phyloP scores from a whole-genome alignment of 1,140 invertebrate genomes.

The Branchinecta lindahli region DNA sequence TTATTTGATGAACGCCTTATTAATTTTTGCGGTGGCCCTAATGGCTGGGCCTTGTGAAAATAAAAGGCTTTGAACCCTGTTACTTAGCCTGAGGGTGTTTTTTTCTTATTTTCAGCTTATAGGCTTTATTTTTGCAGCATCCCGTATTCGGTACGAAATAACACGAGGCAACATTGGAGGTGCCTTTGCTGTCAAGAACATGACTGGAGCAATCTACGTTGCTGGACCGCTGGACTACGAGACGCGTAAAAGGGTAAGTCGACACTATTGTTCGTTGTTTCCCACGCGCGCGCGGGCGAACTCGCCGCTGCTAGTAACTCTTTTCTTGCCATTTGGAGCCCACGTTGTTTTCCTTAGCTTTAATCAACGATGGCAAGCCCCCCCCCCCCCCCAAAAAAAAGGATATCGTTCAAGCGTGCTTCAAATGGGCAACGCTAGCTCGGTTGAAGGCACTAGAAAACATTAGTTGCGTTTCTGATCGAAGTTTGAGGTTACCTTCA shows the following conservation, averaged over 20 bases:
- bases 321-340: background rate
- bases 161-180: slow-evolving; percentile 95
- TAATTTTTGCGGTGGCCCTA: no score
- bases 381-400: no score
- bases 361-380: background rate
- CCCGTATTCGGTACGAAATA: slow-evolving; percentile 96
- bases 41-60: no score
- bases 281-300: background rate
- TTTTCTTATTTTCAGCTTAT: no score
- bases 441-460: no score
- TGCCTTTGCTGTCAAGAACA: slow-evolving; percentile 91
- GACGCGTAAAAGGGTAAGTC: slow-evolving; percentile 66
- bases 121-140: slow-evolving; percentile 52
- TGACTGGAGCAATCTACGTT: slow-evolving; percentile 92
- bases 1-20: no score
- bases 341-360: background rate
- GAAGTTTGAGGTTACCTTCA: no score
- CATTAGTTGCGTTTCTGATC: no score
- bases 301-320: background rate
- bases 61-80: no score
- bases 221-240: slow-evolving; percentile 85
- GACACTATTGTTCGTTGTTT: background rate
- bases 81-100: no score
- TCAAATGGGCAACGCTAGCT: no score
- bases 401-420: no score